Evolutionary conservation across 2,888 invertebrate genomes (phyloP), one percentile per base, ranked within the genome.

Genomic region (Cerastis rubricosa): DNA sequence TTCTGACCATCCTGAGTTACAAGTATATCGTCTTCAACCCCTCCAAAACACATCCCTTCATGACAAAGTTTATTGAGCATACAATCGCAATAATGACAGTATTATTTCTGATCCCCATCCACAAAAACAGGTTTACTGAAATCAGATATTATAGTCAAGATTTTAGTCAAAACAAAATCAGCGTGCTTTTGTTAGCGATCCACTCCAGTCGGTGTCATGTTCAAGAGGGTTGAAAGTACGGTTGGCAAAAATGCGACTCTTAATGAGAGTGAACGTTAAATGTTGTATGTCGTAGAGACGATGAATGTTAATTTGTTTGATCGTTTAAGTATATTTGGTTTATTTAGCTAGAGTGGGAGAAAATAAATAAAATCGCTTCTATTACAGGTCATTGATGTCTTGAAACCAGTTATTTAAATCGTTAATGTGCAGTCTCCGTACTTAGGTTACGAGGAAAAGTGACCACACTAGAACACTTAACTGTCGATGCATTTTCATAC

Each of bases 141-240:
- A 96, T 91, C 89, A 89, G 95, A 96, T 95, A 93, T 90, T 83
- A 89, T 89, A 88, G 90, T 89, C 91, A 92, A 92, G 91, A 93
- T 94, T 95, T 95, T 94, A 95, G 95, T 95, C 96, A 96, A 96
- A 96, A 96, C 95, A 96, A 95, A 96, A 96, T 96, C 96, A 93
- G 92, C 90, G 91, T 92, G 90, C 94, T 93, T 95, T 96, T 96
- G 96, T 96, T 95, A 88, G 94, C 94, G 89, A 94, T 95, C 94
- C 96, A 95, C 95, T 95, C 91, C 91, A 88, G 92, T 86, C 93
- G 94, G 94, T 96, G 94, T 96, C 96, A 93, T 93, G 91, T 96
- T 96, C 92, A 93, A 91, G 91, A 91, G 94, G 94, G 93, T 91
- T 91, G 91, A 89, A 89, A 91, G 92, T 92, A 94, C 80, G 75